A percentile compares a stretch with the other conserved stretches of the same genome.
Conservation (phyloP, 2,888 invertebrate genomes). For the Boloria selene region DNA sequence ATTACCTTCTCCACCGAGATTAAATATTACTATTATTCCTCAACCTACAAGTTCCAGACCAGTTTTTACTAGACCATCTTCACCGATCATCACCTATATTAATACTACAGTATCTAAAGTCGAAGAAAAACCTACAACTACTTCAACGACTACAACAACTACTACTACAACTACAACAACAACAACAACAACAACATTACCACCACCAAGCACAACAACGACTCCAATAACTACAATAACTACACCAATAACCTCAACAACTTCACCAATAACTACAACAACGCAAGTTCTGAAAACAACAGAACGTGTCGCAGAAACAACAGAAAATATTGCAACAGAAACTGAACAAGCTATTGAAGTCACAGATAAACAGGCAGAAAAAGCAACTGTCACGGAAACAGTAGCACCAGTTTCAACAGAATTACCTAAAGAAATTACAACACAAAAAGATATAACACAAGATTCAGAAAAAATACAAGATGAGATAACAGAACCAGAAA, state of each 20-base stretch:
- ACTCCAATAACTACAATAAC: conserved; percentile 46
- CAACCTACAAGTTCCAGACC: conserved; percentile 71
- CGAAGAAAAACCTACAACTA: conserved; percentile 48
- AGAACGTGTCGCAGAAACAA: conserved; percentile 45
- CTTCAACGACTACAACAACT: conserved; percentile 45
- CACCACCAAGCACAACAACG: conserved; percentile 48
- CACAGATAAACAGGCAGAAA: conserved; percentile 40
- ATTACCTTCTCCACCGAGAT: conserved; percentile 68
- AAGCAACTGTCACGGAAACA: conserved; percentile 34
- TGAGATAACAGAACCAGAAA: conserved; percentile 52
- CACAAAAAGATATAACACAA: conserved; percentile 35
- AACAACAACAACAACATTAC: conserved; percentile 48
- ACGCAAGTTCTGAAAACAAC: conserved; percentile 38
- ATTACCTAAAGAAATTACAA: conserved; percentile 24
- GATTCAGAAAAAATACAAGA: conserved; percentile 46
- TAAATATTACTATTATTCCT: conserved; percentile 73
- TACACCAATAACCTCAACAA: conserved; percentile 49
- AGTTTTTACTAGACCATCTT: conserved; percentile 62
- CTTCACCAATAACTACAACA: conserved; percentile 43
- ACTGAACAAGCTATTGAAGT: conserved; percentile 42
- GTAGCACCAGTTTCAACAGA: conserved; percentile 36
- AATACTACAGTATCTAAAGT: conserved; percentile 55
- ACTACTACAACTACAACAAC: conserved; percentile 40
- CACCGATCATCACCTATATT: conserved; percentile 66
- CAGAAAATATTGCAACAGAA: conserved; percentile 42